Percentiles rank a stretch among this genome's conserved stretches.
Evolutionary conservation across 2,797 vertebrate species (phyloP).

Genomic region (Glossophaga mutica): DNA sequence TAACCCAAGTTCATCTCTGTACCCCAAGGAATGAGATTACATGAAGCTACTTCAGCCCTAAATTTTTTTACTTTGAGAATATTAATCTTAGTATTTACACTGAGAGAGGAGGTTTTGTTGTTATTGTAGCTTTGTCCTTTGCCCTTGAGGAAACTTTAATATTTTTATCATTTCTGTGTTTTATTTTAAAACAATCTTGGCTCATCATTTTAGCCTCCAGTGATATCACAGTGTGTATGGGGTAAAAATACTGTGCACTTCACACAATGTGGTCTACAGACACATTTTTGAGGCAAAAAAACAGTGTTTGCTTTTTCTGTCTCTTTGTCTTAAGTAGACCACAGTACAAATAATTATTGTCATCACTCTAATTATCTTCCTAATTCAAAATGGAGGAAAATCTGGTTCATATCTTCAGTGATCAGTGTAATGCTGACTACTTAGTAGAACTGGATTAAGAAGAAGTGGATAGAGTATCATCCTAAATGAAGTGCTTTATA

Average conservation of each 20-base stretch:
- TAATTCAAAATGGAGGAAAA: not conserved
- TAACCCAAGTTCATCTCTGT: not conserved
- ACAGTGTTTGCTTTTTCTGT: not conserved
- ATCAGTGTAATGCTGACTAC: not conserved
- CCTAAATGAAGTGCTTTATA: not conserved
- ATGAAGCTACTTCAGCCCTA: not conserved
- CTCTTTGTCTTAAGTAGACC: not conserved
- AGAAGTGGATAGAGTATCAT: not conserved
- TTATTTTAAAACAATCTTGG: not conserved
- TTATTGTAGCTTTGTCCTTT: not conserved
- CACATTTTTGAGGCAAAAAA: not conserved
- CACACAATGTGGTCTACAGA: not conserved
- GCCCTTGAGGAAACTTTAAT: not conserved
- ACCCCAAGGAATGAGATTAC: not conserved
- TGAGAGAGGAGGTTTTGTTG: not conserved
- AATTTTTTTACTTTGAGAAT: not conserved
- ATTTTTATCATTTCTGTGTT: not conserved
- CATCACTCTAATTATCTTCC: not conserved
- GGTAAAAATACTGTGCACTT: not conserved
- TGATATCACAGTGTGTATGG: not conserved
- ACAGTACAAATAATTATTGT: not conserved
- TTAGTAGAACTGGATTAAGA: not conserved
- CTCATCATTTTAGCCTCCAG: not conserved
- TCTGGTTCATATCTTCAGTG: not conserved
- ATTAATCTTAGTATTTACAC: not conserved